Evolutionary conservation across 2,888 invertebrate genomes (phyloP).

Genomic region (Carabus problematicus): DNA sequence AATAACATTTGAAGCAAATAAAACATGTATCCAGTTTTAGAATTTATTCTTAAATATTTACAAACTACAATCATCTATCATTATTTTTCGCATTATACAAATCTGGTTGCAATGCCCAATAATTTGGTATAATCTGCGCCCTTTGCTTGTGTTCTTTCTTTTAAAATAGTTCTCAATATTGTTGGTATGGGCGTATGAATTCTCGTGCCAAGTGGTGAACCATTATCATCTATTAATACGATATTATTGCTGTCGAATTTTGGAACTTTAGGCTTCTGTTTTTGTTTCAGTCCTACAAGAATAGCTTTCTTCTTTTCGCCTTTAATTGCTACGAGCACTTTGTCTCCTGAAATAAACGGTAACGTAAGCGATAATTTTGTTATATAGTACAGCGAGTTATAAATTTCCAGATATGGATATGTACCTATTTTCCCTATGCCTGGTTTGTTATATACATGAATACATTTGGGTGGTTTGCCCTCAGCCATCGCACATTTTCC

Average conservation of each 20-base stretch:
- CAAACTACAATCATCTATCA: background rate
- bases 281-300: constrained; percentile 86
- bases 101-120: constrained; percentile 86
- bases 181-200: constrained; percentile 96
- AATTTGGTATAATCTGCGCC: constrained; percentile 93
- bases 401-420: constrained; percentile 38
- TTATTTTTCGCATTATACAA: constrained; percentile 68
- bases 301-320: constrained; percentile 95
- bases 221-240: constrained; percentile 93
- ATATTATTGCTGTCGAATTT: constrained; percentile 95
- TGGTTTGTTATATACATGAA: constrained; percentile 91
- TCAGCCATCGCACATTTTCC: constrained; percentile 95
- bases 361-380: constrained; percentile 1
- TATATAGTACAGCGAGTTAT: background rate
- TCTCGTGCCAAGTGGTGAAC: constrained; percentile 92
- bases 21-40: background rate
- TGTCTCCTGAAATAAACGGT: constrained; percentile 69
- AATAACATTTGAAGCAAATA: too few relatives aligned
- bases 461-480: constrained; percentile 91
- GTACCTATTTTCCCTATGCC: constrained; percentile 69
- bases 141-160: constrained; percentile 79
- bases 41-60: background rate
- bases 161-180: constrained; percentile 81
- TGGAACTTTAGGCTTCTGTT: constrained; percentile 81
- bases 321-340: constrained; percentile 90